A percentile compares a stretch with the other conserved stretches of the same genome.
phyloP scores from a whole-genome alignment of 2,797 vertebrate genomes.

The Tympanoctomys barrerae region DNA sequence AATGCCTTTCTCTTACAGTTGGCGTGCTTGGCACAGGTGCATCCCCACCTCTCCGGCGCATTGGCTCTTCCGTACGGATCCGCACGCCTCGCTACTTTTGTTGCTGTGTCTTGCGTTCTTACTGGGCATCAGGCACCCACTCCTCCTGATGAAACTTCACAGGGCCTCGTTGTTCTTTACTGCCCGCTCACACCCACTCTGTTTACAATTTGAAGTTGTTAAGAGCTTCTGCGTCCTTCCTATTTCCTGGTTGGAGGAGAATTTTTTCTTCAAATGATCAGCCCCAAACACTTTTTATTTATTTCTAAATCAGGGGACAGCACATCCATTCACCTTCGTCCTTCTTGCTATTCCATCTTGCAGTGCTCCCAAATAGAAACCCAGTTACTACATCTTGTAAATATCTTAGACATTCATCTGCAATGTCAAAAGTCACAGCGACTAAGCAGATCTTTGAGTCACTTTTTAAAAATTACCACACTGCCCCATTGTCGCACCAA shows the following conservation, averaged over 20 bases:
- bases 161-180: slow-evolving; percentile 71
- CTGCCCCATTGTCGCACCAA: neutral
- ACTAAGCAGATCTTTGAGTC: slow-evolving; percentile 59
- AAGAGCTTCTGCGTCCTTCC: slow-evolving; percentile 39
- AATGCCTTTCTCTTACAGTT: neutral
- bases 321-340: neutral
- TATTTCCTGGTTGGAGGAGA: slow-evolving; percentile 7
- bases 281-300: neutral
- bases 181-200: slow-evolving; percentile 73
- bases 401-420: slow-evolving; percentile 52
- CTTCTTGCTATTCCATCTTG: slow-evolving; percentile 17
- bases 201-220: slow-evolving; percentile 60
- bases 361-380: slow-evolving; percentile 18
- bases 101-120: slow-evolving; percentile 51
- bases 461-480: neutral
- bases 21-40: neutral
- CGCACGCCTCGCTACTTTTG: neutral
- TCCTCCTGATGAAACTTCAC: slow-evolving; percentile 61
- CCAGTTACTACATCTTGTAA: slow-evolving; percentile 8
- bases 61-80: neutral
- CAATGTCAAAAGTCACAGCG: slow-evolving; percentile 8
- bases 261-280: neutral
- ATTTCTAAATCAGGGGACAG: neutral
- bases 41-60: neutral
- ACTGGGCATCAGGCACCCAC: slow-evolving; percentile 62